A percentile compares a stretch with the other conserved stretches of the same genome.
Conservation (phyloP, 2,888 invertebrate species). For the Dichetophora obliterata region DNA sequence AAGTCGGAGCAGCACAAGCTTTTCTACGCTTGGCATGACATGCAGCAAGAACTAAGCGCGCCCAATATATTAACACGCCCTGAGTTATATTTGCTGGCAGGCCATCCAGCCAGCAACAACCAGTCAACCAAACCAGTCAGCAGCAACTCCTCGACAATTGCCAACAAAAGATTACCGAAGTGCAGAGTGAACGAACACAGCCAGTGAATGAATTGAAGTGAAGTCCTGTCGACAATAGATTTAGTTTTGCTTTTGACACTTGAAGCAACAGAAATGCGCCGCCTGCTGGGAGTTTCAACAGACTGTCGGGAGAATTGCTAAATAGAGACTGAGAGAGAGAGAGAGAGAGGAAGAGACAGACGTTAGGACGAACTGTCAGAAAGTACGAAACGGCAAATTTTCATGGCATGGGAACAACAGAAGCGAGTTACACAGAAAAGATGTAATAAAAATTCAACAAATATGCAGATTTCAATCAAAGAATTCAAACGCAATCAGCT, state of each 20-base stretch:
- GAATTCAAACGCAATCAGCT: too few species aligned
- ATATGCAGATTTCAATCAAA: too few species aligned
- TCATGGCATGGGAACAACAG: too few species aligned
- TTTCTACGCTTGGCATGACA: conserved; percentile 32
- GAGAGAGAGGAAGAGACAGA: too few species aligned
- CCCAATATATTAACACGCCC: conserved; percentile 9
- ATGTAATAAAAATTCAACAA: too few species aligned
- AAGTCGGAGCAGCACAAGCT: conserved; percentile 44
- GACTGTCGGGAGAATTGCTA: not conserved
- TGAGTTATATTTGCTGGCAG: not conserved
- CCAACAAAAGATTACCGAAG: conserved; percentile 54
- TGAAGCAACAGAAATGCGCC: conserved; percentile 53
- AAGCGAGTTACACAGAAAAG: too few species aligned
- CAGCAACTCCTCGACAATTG: conserved; percentile 62
- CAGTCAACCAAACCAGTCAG: conserved; percentile 25
- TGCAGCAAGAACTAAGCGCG: conserved; percentile 3
- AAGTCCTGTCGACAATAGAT: conserved; percentile 64
- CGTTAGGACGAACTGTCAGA: too few species aligned
- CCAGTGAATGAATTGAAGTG: not conserved
- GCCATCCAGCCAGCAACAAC: not conserved
- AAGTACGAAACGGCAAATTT: too few species aligned
- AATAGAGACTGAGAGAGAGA: too few species aligned
- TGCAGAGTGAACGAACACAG: not conserved
- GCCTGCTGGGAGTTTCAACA: conserved; percentile 60
- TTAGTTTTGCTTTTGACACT: conserved; percentile 69